Conservation (phyloP, 2,113 vertebrate species). For the Oncorhynchus clarkii region DNA sequence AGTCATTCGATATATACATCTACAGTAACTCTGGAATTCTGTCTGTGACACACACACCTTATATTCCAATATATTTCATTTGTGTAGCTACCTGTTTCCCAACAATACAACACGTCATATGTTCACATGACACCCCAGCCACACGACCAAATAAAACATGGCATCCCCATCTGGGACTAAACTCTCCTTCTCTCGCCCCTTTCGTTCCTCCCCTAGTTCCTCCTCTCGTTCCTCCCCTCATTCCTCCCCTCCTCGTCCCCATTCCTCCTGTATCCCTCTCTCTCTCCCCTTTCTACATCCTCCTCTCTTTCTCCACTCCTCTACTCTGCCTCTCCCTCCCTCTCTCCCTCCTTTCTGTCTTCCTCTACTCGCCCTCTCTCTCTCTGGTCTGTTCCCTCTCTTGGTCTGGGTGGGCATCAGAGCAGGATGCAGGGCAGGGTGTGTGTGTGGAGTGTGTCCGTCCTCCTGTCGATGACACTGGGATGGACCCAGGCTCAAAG, state of each 20-base stretch:
- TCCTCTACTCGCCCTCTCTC: slow-evolving; percentile 38
- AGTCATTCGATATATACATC: slow-evolving; percentile 6
- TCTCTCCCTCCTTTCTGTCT: slow-evolving; percentile 22
- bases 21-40: not conserved
- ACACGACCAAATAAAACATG: not conserved
- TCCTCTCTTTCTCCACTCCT: slow-evolving; percentile 7
- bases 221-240: not conserved
- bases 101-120: not conserved
- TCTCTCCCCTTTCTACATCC: slow-evolving; percentile 15
- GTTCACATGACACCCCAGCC: not conserved
- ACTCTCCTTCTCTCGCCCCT: not conserved
- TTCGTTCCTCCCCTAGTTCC: not conserved
- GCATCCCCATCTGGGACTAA: not conserved
- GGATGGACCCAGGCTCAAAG: slow-evolving; percentile 68
- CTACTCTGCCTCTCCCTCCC: slow-evolving; percentile 33
- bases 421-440: slow-evolving; percentile 56
- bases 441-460: slow-evolving; percentile 45
- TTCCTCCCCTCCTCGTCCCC: slow-evolving; percentile 10
- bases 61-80: slow-evolving; percentile 9
- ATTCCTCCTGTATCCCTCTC: slow-evolving; percentile 19
- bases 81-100: slow-evolving; percentile 6
- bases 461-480: slow-evolving; percentile 54
- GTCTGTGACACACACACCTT: slow-evolving; percentile 24
- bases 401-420: slow-evolving; percentile 48
- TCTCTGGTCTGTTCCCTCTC: slow-evolving; percentile 25